Evolutionary conservation across 1,140 invertebrate genomes (phyloP).

Genomic region (Proales similis): DNA sequence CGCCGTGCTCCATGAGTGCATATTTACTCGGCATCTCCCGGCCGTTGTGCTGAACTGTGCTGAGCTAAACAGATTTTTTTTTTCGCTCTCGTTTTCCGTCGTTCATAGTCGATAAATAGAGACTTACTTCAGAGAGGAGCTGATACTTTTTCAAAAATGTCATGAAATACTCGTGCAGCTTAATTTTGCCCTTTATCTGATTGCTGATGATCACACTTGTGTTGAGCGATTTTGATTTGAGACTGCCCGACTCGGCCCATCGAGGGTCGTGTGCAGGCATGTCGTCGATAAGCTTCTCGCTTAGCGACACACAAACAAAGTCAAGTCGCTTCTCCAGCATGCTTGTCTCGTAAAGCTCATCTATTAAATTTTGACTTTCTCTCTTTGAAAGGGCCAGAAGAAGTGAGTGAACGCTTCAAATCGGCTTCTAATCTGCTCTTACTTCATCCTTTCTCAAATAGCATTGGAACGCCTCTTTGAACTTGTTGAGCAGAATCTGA

Average conservation of each 20-base stretch:
- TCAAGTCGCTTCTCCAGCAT: conserved; percentile 17
- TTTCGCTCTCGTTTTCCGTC: too few species aligned
- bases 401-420: not conserved
- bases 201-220: conserved; percentile 17
- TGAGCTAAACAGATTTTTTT: conserved; percentile 19
- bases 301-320: conserved; percentile 16
- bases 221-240: conserved; percentile 21
- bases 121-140: conserved; percentile 17
- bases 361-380: conserved; percentile 32
- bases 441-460: conserved; percentile 37
- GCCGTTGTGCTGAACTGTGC: not conserved
- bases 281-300: conserved; percentile 30
- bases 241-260: conserved; percentile 30
- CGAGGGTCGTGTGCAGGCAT: conserved; percentile 20
- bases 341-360: not conserved
- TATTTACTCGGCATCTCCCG: conserved; percentile 17
- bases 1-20: conserved; percentile 19
- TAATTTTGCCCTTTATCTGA: conserved; percentile 34
- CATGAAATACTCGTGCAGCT: conserved; percentile 27
- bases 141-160: conserved; percentile 30
- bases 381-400: not conserved
- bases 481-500: conserved; percentile 1
- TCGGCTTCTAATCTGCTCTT: too few species aligned
- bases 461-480: conserved; percentile 28
- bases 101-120: not conserved